Evolutionary conservation across 2,797 vertebrate species (phyloP), one percentile per base, ranked within the genome.

Genomic region (Lepus oiostolus): DNA sequence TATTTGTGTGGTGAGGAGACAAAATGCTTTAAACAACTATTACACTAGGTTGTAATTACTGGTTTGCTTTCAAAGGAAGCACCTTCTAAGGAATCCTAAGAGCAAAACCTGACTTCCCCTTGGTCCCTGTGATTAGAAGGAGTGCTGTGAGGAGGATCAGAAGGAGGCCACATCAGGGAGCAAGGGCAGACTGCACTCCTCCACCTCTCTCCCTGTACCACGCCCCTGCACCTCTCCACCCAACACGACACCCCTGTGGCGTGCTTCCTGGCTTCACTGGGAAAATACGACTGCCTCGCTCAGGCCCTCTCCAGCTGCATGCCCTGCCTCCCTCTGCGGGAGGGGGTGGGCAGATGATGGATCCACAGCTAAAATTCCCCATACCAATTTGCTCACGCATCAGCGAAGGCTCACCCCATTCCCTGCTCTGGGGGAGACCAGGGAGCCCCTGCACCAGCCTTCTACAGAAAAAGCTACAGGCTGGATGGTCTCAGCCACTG

Each of bases 41-140:
- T 52, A 87, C 58, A 87, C 35, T 80, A 93, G 82, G 28, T 16
- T 24, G 3, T 52, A 86, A 74, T 85, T 71, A 72, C 62, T 72
- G 65, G 30, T 90, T 72, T 68, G 26, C 92, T 94, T 92, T 94
- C 82, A 63, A 90, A 94, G 87, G 75, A 74, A 32, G 62, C 0
- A 4, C 22, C 75, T 96, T 79, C 88, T 63, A 52, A 88, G 88
- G 85, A 82, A 71, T 35, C 30, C 2, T 0, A 8, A 75, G 50
- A 68, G 21, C 42, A 54, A 58, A 74, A 50, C 5, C 47, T 10
- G 2, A 28, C 38, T 14, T 76, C 47, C 32, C 42, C 3, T 7
- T 2, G 50, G 58, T 26, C 67, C 22, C 67, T 60, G 1, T 8
- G 50, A 30, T 58, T 47, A 19, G 14, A 54, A 35, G 63, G 54